Evolutionary conservation across 2,888 invertebrate species (phyloP).

Genomic region (Omphaloscelis lunosa): DNA sequence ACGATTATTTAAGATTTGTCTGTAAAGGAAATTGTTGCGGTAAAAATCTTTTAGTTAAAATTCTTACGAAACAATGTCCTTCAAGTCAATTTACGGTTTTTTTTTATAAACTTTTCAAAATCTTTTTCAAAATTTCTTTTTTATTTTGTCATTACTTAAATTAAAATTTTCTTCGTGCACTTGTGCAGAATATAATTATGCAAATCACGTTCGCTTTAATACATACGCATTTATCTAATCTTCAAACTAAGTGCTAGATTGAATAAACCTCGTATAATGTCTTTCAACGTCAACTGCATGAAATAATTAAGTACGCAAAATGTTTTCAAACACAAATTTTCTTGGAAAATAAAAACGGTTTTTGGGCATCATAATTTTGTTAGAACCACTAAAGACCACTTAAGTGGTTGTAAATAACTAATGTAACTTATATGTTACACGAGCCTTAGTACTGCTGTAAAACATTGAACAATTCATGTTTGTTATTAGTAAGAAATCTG

Average conservation of each 20-base stretch:
- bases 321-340: slow-evolving; percentile 23
- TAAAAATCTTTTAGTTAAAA: background rate
- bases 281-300: slow-evolving; percentile 16
- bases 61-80: background rate
- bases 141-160: background rate
- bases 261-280: slow-evolving; percentile 30
- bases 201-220: slow-evolving; percentile 35
- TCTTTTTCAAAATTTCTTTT: background rate
- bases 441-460: too few relatives aligned
- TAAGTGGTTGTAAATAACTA: slow-evolving; percentile 35
- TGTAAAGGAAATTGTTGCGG: background rate
- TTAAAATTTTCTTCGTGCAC: slow-evolving; percentile 15
- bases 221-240: slow-evolving; percentile 31
- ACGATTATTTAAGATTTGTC: too few relatives aligned
- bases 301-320: slow-evolving; percentile 22
- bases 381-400: slow-evolving; percentile 4
- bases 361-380: slow-evolving; percentile 26
- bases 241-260: slow-evolving; percentile 43
- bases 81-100: background rate
- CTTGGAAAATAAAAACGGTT: background rate
- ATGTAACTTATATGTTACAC: too few relatives aligned
- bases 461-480: slow-evolving; percentile 1
- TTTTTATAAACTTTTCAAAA: background rate
- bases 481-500: slow-evolving; percentile 20
- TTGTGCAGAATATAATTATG: slow-evolving; percentile 32